phyloP scores from a whole-genome alignment of 1,140 invertebrate species.

The Adelges cooleyi region DNA sequence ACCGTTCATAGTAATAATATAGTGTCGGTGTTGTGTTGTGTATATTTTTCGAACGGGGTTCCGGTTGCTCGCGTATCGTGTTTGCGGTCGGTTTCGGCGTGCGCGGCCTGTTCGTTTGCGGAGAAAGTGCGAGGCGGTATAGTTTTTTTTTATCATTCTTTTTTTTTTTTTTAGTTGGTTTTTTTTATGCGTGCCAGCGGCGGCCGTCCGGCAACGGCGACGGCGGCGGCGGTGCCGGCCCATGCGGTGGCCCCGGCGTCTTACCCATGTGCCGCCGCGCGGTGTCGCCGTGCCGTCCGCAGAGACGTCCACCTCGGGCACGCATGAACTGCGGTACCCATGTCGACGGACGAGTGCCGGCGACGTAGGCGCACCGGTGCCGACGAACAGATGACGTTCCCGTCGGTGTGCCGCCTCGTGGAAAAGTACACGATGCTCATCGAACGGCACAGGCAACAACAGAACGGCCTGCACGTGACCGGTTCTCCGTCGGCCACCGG shows the following conservation, averaged over 20 bases:
- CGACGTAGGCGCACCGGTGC: background rate
- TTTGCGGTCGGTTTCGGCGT: background rate
- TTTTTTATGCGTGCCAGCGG: background rate
- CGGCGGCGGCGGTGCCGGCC: background rate
- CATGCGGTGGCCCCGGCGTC: background rate
- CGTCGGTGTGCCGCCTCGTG: conserved; percentile 17
- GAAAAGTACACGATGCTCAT: conserved; percentile 28
- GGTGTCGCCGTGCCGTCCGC: background rate
- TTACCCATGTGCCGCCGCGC: background rate
- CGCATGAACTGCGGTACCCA: conserved; percentile 1
- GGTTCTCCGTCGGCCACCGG: background rate
- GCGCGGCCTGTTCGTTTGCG: background rate
- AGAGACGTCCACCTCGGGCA: background rate
- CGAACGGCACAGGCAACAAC: conserved; percentile 14
- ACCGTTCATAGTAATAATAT: no score
- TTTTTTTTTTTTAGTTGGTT: no score
- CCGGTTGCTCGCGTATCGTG: background rate
- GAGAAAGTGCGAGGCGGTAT: no score
- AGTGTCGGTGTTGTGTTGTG: no score
- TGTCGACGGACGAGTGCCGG: conserved; percentile 1
- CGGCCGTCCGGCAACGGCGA: background rate
- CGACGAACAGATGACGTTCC: conserved; percentile 14
- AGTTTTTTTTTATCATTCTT: no score
- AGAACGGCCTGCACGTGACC: background rate
- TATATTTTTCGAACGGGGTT: background rate